These are phyloP conservation scores for Diadromus collaris DNA, from an alignment of 2,888 invertebrate species.

Conservation along the genomic window DNA sequence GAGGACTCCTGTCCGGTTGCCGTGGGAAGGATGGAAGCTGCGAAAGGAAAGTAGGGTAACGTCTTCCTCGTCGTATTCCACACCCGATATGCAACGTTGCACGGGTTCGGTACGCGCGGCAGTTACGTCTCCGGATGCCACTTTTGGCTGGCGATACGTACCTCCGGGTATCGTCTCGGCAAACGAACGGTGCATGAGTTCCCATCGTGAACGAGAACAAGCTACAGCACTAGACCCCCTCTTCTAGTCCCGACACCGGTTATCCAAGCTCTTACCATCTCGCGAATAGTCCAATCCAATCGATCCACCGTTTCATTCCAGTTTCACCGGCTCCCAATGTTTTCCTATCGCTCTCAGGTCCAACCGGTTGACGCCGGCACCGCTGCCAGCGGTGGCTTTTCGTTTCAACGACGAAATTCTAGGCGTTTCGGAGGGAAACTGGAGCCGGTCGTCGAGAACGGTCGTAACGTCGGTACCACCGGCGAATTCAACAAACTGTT, in stretches of 20 bases:
- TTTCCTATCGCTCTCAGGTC: slow-evolving; percentile 17
- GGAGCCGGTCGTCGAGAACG: not conserved
- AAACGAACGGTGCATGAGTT: slow-evolving; percentile 27
- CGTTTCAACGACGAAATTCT: slow-evolving; percentile 29
- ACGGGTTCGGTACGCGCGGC: slow-evolving; percentile 20
- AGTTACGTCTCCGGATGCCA: slow-evolving; percentile 48
- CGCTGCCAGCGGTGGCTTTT: slow-evolving; percentile 7
- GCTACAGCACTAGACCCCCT: not conserved
- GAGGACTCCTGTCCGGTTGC: slow-evolving; percentile 3
- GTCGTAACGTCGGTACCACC: not conserved
- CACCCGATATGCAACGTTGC: slow-evolving; percentile 45
- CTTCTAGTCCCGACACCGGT: slow-evolving; percentile 33
- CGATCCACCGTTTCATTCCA: slow-evolving; percentile 47
- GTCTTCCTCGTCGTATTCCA: slow-evolving; percentile 33
- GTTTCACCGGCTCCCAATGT: slow-evolving; percentile 15
- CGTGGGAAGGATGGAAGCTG: not conserved
- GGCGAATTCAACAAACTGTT: not conserved
- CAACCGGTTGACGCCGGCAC: not conserved
- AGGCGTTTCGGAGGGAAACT: slow-evolving; percentile 24
- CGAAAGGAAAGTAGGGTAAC: slow-evolving; percentile 42
- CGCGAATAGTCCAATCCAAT: slow-evolving; percentile 51
- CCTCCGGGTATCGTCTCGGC: slow-evolving; percentile 38
- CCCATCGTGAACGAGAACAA: not conserved
- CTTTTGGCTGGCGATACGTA: slow-evolving; percentile 28
- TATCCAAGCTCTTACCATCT: slow-evolving; percentile 36